Percentiles rank a stretch among this genome's conserved stretches.
Conservation (phyloP, 2,797 vertebrate species). For the Garrulus glandarius region DNA sequence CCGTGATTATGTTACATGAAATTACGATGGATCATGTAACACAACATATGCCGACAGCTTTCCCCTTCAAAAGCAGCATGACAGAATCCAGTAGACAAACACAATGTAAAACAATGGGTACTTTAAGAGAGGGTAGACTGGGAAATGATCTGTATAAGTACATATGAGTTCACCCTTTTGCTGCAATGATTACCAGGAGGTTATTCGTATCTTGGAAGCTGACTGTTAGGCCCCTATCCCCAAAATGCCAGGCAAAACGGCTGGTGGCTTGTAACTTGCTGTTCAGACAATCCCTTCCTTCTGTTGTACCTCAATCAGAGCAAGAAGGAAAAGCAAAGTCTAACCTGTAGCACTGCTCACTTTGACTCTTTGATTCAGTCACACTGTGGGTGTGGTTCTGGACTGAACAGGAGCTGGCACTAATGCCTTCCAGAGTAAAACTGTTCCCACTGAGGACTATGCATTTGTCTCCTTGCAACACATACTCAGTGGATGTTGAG, state of each 20-base stretch:
- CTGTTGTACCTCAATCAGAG: background rate
- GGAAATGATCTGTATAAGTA: background rate
- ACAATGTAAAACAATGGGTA: background rate
- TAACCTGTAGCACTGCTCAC: background rate
- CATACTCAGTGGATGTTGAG: fast-evolving
- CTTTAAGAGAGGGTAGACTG: background rate
- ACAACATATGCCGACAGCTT: background rate
- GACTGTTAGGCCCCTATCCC: background rate
- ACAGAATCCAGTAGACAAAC: background rate
- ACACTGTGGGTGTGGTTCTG: background rate
- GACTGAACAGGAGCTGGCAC: background rate
- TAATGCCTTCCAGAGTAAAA: background rate
- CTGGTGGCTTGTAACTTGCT: background rate
- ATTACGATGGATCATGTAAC: background rate
- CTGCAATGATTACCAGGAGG: background rate
- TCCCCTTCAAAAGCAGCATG: background rate
- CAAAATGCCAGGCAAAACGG: background rate
- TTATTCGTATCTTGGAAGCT: background rate
- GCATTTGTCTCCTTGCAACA: background rate
- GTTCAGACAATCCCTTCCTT: background rate
- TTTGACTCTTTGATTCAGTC: background rate
- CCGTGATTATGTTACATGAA: background rate
- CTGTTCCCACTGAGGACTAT: background rate
- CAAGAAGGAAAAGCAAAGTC: background rate
- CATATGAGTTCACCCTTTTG: background rate